A percentile compares a stretch with the other conserved stretches of the same genome.
These are phyloP conservation scores for Platanista minor DNA, from an alignment of 2,113 vertebrate species.

Conservation along the genomic window DNA sequence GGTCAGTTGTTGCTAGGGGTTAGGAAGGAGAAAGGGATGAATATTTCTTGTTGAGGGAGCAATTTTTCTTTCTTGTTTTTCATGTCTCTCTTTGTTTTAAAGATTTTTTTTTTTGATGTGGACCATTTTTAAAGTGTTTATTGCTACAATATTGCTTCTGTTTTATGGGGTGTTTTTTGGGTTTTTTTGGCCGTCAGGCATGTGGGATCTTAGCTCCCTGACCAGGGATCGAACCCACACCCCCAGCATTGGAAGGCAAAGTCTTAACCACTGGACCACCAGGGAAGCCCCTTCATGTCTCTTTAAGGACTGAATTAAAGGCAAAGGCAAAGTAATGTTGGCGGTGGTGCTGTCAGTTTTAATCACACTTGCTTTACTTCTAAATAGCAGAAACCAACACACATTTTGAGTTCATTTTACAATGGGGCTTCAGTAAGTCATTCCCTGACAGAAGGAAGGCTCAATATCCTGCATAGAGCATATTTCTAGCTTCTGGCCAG, in stretches of 20 bases:
- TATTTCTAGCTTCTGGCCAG: neutral
- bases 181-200: rapidly evolving
- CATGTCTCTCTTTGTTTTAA: neutral
- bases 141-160: too few species aligned
- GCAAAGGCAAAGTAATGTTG: neutral
- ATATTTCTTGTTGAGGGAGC: neutral
- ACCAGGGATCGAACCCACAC: too few species aligned
- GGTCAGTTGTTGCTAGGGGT: neutral
- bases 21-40: neutral
- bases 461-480: neutral
- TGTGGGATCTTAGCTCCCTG: too few species aligned
- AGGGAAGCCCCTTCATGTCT: neutral
- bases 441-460: neutral
- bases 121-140: too few species aligned
- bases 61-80: neutral
- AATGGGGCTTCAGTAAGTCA: neutral
- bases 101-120: too few species aligned
- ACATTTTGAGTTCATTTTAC: neutral
- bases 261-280: too few species aligned
- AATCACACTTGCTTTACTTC: neutral
- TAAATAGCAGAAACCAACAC: neutral
- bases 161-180: too few species aligned
- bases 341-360: neutral
- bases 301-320: neutral
- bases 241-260: too few species aligned